phyloP scores from a whole-genome alignment of 2,113 vertebrate species.

The Oenanthe oenanthe region DNA sequence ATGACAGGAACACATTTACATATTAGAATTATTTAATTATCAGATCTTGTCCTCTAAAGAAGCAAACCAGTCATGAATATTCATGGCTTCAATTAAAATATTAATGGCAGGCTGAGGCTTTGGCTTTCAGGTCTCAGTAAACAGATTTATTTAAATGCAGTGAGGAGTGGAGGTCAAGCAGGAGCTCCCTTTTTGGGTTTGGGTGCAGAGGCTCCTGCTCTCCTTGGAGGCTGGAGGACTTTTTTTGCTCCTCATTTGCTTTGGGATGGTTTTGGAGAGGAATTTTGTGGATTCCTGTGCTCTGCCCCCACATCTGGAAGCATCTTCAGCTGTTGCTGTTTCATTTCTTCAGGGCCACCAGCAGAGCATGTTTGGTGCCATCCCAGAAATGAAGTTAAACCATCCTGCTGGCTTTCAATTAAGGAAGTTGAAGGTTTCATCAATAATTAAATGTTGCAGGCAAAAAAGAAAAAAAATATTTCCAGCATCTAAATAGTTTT shows the following conservation, averaged over 20 bases:
- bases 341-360: not conserved
- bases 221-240: not conserved
- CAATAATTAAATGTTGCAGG: not conserved
- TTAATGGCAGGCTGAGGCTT: constrained; percentile 71
- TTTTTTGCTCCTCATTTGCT: not conserved
- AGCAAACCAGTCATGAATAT: constrained; percentile 71
- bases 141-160: constrained; percentile 63
- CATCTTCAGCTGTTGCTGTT: rapidly evolving
- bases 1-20: constrained; percentile 73
- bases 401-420: not conserved
- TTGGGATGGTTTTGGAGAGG: not conserved
- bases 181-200: not conserved
- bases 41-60: constrained; percentile 61
- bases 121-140: constrained; percentile 68
- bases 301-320: rapidly evolving
- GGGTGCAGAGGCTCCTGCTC: not conserved
- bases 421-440: not conserved
- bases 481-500: not conserved
- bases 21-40: constrained; percentile 74
- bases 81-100: constrained; percentile 77
- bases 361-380: not conserved
- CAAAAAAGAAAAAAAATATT: not conserved
- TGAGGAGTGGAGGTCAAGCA: constrained; percentile 38
- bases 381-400: not conserved
- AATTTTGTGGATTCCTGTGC: not conserved